phyloP scores from a whole-genome alignment of 2,888 invertebrate species.

The Cheilosia pagana region DNA sequence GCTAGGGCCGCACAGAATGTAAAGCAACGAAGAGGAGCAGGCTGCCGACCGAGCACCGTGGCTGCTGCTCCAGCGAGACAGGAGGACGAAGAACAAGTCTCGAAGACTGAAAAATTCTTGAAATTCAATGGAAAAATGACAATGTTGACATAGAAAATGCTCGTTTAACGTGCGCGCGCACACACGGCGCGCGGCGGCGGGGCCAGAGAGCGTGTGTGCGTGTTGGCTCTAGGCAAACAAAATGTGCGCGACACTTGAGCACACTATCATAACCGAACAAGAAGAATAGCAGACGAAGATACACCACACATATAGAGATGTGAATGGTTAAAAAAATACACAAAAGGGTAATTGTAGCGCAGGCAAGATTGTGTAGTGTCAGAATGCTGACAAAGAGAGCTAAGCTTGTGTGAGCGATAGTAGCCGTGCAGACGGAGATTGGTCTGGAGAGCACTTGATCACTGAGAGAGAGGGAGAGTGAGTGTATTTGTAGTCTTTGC shows the following conservation, averaged over 20 bases:
- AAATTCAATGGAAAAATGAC: conserved; percentile 76
- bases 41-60: not conserved
- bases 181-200: conserved; percentile 22
- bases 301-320: conserved; percentile 37
- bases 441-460: not conserved
- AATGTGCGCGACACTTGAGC: conserved; percentile 72
- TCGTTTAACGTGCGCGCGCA: conserved; percentile 73
- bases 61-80: not conserved
- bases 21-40: conserved; percentile 45
- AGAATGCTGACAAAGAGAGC: conserved; percentile 49
- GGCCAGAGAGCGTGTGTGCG: conserved; percentile 63
- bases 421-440: not conserved
- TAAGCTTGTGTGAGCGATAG: not conserved
- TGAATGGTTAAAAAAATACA: conserved; percentile 60
- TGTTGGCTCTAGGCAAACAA: conserved; percentile 75
- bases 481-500: conserved; percentile 21
- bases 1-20: conserved; percentile 45
- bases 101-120: conserved; percentile 70
- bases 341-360: conserved; percentile 73
- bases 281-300: conserved; percentile 11
- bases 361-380: conserved; percentile 53
- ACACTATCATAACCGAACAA: conserved; percentile 62
- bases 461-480: conserved; percentile 4
- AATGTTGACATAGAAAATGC: conserved; percentile 75
- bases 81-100: conserved; percentile 69